Evolutionary conservation across 1,140 invertebrate genomes (phyloP).

Genomic region (Plutomurus gul): DNA sequence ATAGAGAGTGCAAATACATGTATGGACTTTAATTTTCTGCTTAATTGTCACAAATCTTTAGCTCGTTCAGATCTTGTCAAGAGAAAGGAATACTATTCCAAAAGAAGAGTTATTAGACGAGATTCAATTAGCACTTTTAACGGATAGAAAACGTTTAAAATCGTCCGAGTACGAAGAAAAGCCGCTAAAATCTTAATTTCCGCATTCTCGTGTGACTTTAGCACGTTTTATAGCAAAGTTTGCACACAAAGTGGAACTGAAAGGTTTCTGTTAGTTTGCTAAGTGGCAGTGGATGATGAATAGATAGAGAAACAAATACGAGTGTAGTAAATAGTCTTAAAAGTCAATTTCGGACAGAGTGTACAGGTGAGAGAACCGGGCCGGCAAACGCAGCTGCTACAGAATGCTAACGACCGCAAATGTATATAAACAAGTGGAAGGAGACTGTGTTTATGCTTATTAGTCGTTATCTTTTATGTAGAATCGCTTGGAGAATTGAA

Average conservation of each 20-base stretch:
- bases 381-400: constrained; percentile 24
- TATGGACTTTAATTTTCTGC: too few relatives aligned
- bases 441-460: constrained; percentile 6
- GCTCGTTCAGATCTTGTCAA: too few relatives aligned
- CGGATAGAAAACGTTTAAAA: too few relatives aligned
- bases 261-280: not conserved
- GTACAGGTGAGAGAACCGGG: constrained; percentile 3
- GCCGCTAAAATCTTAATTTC: too few relatives aligned
- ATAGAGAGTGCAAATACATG: too few relatives aligned
- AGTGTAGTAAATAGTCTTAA: not conserved
- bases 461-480: not conserved
- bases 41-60: too few relatives aligned
- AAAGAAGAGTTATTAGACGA: too few relatives aligned
- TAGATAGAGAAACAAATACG: not conserved
- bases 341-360: constrained; percentile 2
- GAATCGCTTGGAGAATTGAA: not conserved
- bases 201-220: too few relatives aligned
- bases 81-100: too few relatives aligned
- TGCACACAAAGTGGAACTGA: not conserved
- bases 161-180: too few relatives aligned
- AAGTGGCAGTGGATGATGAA: not conserved
- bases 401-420: constrained; percentile 26
- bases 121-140: too few relatives aligned
- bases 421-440: constrained; percentile 15
- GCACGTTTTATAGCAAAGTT: too few relatives aligned